phyloP scores from a whole-genome alignment of 2,888 invertebrate genomes.

The Phaedon cochleariae region DNA sequence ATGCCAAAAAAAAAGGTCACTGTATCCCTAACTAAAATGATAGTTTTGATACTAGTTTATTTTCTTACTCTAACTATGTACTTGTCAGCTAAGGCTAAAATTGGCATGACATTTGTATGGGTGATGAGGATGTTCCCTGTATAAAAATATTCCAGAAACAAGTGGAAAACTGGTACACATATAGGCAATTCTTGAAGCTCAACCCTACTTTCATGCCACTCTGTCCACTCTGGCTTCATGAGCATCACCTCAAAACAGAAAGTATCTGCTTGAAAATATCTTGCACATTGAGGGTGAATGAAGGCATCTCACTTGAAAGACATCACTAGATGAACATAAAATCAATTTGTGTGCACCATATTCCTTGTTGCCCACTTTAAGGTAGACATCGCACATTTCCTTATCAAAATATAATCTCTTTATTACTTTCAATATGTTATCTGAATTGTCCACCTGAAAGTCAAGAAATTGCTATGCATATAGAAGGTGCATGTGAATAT shows the following conservation, averaged over 20 bases:
- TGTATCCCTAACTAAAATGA: neutral
- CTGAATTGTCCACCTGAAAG: slow-evolving; percentile 83
- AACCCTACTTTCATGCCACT: slow-evolving; percentile 85
- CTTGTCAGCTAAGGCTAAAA: slow-evolving; percentile 91
- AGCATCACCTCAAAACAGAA: slow-evolving; percentile 78
- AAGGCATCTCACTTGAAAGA: slow-evolving; percentile 79
- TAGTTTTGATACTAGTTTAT: neutral
- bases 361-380: slow-evolving; percentile 82
- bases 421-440: slow-evolving; percentile 81
- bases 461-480: neutral
- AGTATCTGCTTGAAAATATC: too few relatives aligned
- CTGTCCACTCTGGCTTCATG: slow-evolving; percentile 93
- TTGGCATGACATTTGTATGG: slow-evolving; percentile 84
- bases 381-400: slow-evolving; percentile 87
- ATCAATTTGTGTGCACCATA: slow-evolving; percentile 92
- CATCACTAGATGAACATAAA: slow-evolving; percentile 92
- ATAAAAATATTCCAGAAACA: slow-evolving; percentile 87
- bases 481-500: neutral
- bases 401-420: slow-evolving; percentile 85
- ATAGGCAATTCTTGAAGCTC: slow-evolving; percentile 86
- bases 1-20: too few relatives aligned
- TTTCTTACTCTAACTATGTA: slow-evolving; percentile 86
- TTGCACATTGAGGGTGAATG: neutral
- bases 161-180: slow-evolving; percentile 85
- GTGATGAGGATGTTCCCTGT: slow-evolving; percentile 90